These are phyloP conservation scores for Pseudorhombus dupliciocellatus DNA, from an alignment of 2,113 vertebrate genomes.

Conservation along the genomic window DNA sequence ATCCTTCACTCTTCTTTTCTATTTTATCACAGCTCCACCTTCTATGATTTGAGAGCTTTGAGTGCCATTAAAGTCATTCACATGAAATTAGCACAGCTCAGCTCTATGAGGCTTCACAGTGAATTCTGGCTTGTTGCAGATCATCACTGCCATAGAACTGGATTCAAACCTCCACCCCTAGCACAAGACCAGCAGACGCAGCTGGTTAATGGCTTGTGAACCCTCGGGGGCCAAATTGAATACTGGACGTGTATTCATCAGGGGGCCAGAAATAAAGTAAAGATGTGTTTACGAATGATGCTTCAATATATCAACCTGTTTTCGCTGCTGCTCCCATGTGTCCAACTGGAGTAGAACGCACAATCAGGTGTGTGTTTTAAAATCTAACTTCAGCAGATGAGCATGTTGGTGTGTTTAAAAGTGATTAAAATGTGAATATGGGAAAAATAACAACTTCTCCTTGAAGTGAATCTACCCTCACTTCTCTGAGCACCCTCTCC, in stretches of 20 bases:
- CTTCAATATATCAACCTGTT: not conserved
- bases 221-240: not conserved
- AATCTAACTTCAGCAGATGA: no score
- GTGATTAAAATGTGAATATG: not conserved
- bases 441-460: not conserved
- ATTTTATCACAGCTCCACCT: not conserved
- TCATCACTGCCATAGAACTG: not conserved
- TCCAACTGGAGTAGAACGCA: not conserved
- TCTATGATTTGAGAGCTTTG: not conserved
- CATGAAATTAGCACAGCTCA: no score
- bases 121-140: not conserved
- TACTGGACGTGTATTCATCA: not conserved
- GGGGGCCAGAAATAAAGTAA: not conserved
- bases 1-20: not conserved
- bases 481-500: not conserved
- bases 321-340: not conserved
- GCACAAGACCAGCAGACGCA: not conserved
- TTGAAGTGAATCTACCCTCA: conserved; percentile 2
- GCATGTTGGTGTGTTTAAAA: not conserved
- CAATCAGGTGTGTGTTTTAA: no score
- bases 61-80: no score
- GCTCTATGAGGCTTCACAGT: not conserved
- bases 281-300: no score
- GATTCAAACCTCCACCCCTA: not conserved
- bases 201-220: not conserved